Evolutionary conservation across 1,140 invertebrate genomes (phyloP), one percentile per base, ranked within the genome.

Genomic region (Bombus huntii): DNA sequence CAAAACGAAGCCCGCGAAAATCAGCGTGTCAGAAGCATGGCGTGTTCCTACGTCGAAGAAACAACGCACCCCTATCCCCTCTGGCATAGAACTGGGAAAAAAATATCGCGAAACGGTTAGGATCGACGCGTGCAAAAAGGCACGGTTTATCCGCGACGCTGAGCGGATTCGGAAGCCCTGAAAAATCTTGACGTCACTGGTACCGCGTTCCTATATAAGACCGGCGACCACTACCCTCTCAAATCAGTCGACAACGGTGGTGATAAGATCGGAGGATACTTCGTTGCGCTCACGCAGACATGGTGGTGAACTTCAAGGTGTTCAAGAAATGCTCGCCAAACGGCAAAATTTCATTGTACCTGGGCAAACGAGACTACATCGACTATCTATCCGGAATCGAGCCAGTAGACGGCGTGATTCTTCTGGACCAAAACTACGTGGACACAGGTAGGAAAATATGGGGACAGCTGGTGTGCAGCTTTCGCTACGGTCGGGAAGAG

Each of bases 401-500:
- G 93, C 98, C 99, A 1, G 97, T 99, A 89, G 98, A 99, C 96
- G 99, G 99, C 12, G 98, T 99, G 37, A 96, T 99, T 13, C 96
- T 99, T 0, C 94, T 99, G 83, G 98, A 99, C 93, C 97, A 98
- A 73, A 98, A 99, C 83, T 99, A 99, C 94, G 96, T 99, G 59
- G 97, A 97, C 80, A 96, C 97, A 39, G 96, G 96, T 37, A 96
- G 98, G 44, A 98, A 98, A 94, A 96, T 99, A 34, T 99, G 98
- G 96, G 98, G 98, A 8, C 98, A 99, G 94, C 96, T 99, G 42
- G 96, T 99, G 31, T 99, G 99, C 94, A 99, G 98, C 65, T 99
- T 99, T 95, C 97, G 99, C 8, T 99, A 99, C 95, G 99, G 99
- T 2, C 96, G 99, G 53, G 99, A 99, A 95, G 98, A 99, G 93